A percentile compares a stretch with the other conserved stretches of the same genome.
These are phyloP conservation scores for Embidobia sp. DNA, from an alignment of 2,888 invertebrate species.

Conservation along the genomic window DNA sequence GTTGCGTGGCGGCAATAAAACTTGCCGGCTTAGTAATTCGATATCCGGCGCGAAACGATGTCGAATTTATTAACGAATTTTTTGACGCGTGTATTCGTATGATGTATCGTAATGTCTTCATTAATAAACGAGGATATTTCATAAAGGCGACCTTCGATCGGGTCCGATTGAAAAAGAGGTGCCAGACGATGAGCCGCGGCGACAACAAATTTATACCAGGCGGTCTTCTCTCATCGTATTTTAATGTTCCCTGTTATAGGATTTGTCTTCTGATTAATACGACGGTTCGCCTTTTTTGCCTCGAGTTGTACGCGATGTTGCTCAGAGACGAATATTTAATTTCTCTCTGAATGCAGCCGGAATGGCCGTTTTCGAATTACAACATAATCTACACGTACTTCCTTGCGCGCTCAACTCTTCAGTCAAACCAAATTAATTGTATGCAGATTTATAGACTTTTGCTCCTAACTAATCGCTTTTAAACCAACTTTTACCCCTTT, in stretches of 20 bases:
- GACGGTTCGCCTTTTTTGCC: slow-evolving; percentile 23
- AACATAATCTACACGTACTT: slow-evolving; percentile 32
- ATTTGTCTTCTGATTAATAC: slow-evolving; percentile 47
- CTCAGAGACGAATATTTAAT: slow-evolving; percentile 35
- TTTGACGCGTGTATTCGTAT: slow-evolving; percentile 30
- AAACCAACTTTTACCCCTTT: no score
- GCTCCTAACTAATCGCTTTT: no score
- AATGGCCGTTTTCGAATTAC: slow-evolving; percentile 19
- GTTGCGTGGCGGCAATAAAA: no score
- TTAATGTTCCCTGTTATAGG: slow-evolving; percentile 46
- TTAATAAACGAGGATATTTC: slow-evolving; percentile 48
- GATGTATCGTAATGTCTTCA: slow-evolving; percentile 50
- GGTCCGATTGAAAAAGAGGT: slow-evolving; percentile 23
- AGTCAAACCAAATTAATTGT: no score
- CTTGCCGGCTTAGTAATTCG: slow-evolving; percentile 20
- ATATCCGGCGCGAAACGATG: slow-evolving; percentile 38
- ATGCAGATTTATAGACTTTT: no score
- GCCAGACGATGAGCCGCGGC: no score
- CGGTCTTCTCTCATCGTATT: slow-evolving; percentile 50
- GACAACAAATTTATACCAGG: slow-evolving; percentile 43
- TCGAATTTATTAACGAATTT: slow-evolving; percentile 40
- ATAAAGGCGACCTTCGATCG: slow-evolving; percentile 35
- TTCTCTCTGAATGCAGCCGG: slow-evolving; percentile 22
- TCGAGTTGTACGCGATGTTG: no score
- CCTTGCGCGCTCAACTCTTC: no score